A percentile compares a stretch with the other conserved stretches of the same genome.
Evolutionary conservation across 2,113 vertebrate genomes (phyloP).

Genomic region (Chitala chitala): DNA sequence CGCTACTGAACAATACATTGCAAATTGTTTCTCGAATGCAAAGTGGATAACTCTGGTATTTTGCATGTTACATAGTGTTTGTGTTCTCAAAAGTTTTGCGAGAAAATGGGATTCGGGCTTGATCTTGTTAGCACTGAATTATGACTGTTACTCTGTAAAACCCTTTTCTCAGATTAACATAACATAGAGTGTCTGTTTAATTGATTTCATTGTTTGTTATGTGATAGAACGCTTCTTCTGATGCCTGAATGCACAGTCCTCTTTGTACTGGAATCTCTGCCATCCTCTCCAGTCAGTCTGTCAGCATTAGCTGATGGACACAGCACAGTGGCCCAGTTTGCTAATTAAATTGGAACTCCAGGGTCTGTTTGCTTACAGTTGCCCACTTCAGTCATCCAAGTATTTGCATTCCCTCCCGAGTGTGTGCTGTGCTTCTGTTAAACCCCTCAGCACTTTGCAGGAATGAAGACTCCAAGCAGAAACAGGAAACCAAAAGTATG

Average conservation of each 20-base stretch:
- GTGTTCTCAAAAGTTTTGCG: not conserved
- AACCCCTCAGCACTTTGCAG: not conserved
- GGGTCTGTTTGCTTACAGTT: slow-evolving; percentile 14
- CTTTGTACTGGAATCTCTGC: not conserved
- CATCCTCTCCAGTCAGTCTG: not conserved
- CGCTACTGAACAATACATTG: not conserved
- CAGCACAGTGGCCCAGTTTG: slow-evolving; percentile 5
- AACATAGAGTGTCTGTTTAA: slow-evolving; percentile 17
- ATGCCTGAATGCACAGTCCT: not conserved
- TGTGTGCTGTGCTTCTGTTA: not conserved
- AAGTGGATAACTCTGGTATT: not conserved
- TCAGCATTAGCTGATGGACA: not conserved
- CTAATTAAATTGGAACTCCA: slow-evolving; percentile 19
- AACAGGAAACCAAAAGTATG: not conserved
- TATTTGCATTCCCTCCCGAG: slow-evolving; percentile 12
- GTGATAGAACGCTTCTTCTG: not conserved
- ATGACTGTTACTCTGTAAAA: not conserved
- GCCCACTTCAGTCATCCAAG: not conserved
- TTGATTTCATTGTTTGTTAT: slow-evolving; percentile 26
- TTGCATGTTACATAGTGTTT: not conserved
- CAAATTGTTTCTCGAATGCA: not conserved
- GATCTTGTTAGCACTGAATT: slow-evolving; percentile 23
- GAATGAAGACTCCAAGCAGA: not conserved
- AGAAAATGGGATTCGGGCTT: slow-evolving; percentile 11
- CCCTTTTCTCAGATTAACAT: slow-evolving; percentile 2